Evolutionary conservation across 2,888 invertebrate species (phyloP).

Genomic region (Heliconius hortense): DNA sequence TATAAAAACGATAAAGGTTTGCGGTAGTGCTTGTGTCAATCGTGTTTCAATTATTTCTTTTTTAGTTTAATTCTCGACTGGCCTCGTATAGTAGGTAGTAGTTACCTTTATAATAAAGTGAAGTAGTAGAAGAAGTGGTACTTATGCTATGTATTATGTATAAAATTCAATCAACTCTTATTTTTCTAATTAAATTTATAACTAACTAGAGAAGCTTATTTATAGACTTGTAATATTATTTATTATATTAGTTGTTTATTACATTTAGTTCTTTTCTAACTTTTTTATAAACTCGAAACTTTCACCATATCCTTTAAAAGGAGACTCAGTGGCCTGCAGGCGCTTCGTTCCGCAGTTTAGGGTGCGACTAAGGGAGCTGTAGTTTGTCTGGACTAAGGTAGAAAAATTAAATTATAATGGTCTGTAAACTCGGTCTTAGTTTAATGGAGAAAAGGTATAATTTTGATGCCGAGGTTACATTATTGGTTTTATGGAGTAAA

Average conservation of each 20-base stretch:
- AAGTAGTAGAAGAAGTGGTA: background rate
- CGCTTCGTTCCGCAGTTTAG: no score
- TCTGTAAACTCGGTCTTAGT: no score
- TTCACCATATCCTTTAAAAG: slow-evolving; percentile 33
- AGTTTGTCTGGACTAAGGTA: no score
- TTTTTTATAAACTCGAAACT: slow-evolving; percentile 11
- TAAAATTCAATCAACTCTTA: no score
- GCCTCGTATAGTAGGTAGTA: background rate
- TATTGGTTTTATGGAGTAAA: background rate
- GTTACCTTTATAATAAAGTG: background rate
- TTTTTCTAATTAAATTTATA: no score
- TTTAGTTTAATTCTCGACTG: background rate
- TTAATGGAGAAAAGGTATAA: background rate
- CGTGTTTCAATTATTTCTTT: background rate
- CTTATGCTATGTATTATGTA: no score
- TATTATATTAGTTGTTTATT: no score
- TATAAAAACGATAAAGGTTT: background rate
- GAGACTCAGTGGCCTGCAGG: slow-evolving; percentile 28
- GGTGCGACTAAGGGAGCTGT: no score
- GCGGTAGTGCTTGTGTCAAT: background rate
- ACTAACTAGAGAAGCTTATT: no score
- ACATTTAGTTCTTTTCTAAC: background rate
- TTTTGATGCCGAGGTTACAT: slow-evolving; percentile 17
- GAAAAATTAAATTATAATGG: no score
- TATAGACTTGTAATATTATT: background rate